Evolutionary conservation across 2,113 vertebrate species (phyloP), one percentile per base, ranked within the genome.

Genomic region (Menura novaehollandiae): DNA sequence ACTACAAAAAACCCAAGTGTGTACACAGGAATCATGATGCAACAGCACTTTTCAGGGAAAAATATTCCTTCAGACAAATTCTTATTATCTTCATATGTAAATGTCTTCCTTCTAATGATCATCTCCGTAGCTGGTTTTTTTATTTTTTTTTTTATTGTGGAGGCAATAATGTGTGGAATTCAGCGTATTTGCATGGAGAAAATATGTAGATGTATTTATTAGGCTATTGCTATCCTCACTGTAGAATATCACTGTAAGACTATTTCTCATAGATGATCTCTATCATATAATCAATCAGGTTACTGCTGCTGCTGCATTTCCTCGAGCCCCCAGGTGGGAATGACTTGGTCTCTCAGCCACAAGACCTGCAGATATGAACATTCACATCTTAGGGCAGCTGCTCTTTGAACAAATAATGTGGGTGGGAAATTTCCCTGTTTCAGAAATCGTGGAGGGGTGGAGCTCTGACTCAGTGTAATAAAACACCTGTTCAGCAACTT

Each of bases 381-480:
- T 43, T 77, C 72, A 23, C 39, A 43, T 5, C 66, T 96, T 72
- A 43, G n/a, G 81, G 82, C 81, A 93, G 94, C 2, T 81, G 33
- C 60, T 94, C 79, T 89, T 63, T 44, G 49, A 77, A 69, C 23
- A 91, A 88, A 67, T 67, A 53, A 96, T 17, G 92, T 93, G 94
- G 94, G 95, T 85, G 93, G 93, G 72, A 95, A 97, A 90, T 95
- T 80, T 96, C 89, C 91, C 86, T 87, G 69, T 78, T 97, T 80
- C 78, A 93, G 91, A 96, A 95, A 92, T 91, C 72, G 9, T 27
- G 46, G 56, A 88, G 79, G 95, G 96, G 97, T 95, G 93, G 97
- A 90, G 96, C 93, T 91, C 86, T 97, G 97, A 96, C 88, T 97
- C 96, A 97, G 32, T 23, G 75, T 39, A 83, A 80, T 96, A 96